phyloP scores from a whole-genome alignment of 2,888 invertebrate species.

The Graphium colonna region DNA sequence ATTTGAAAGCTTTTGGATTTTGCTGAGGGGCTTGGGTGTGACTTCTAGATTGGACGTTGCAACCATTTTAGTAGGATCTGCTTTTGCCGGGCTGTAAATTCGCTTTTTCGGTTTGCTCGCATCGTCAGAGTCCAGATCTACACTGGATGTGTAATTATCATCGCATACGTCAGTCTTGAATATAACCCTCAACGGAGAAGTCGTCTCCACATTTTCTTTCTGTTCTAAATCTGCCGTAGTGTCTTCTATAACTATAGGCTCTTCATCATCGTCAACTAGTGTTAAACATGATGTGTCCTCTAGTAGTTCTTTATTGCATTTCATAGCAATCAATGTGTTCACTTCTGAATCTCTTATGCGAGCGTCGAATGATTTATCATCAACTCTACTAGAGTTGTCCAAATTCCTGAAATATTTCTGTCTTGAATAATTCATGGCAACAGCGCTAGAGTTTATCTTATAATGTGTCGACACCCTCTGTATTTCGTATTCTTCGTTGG shows the following conservation, averaged over 20 bases:
- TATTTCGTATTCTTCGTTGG: neutral
- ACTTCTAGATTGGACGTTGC: constrained; percentile 32
- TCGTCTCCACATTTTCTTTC: neutral
- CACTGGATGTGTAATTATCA: constrained; percentile 35
- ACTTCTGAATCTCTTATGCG: constrained; percentile 44
- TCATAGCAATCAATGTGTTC: constrained; percentile 63
- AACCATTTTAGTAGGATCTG: constrained; percentile 28
- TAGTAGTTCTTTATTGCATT: constrained; percentile 50
- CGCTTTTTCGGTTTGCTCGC: constrained; percentile 46
- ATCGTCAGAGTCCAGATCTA: constrained; percentile 33
- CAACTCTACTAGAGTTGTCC: too few species aligned
- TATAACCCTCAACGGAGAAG: constrained; percentile 39
- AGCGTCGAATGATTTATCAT: too few species aligned
- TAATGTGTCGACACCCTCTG: constrained; percentile 9
- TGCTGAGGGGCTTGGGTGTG: constrained; percentile 54
- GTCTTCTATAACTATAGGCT: constrained; percentile 31
- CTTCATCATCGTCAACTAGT: constrained; percentile 51
- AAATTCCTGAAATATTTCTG: too few species aligned
- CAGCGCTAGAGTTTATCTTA: constrained; percentile 3
- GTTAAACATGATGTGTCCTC: constrained; percentile 55
- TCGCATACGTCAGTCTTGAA: constrained; percentile 33
- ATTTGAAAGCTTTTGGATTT: constrained; percentile 51
- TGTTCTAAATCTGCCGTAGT: constrained; percentile 12
- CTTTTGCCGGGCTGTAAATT: constrained; percentile 40
- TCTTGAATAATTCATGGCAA: constrained; percentile 35